Conservation (phyloP, 2,888 invertebrate genomes). For the Tortricodes alternella region DNA sequence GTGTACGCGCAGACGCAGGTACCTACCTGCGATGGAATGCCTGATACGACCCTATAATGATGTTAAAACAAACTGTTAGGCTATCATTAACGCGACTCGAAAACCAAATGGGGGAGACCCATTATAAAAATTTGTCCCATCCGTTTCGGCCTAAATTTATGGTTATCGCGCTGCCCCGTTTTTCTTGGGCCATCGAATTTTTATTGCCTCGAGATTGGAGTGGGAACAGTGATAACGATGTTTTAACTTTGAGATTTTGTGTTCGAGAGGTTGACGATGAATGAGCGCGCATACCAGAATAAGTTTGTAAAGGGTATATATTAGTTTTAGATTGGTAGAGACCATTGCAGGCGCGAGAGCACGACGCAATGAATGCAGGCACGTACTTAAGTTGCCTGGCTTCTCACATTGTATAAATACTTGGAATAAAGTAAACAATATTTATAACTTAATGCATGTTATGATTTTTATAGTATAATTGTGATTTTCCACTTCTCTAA, state of each 20-base stretch:
- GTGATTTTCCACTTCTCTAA: slow-evolving; percentile 26
- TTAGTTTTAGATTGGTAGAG: slow-evolving; percentile 22
- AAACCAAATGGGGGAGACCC: slow-evolving; percentile 76
- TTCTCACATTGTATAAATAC: slow-evolving; percentile 25
- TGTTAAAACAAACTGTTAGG: slow-evolving; percentile 82
- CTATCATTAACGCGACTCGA: slow-evolving; percentile 79
- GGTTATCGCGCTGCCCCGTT: slow-evolving; percentile 77
- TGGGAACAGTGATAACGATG: slow-evolving; percentile 79
- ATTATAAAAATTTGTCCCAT: slow-evolving; percentile 83
- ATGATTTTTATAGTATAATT: slow-evolving; percentile 24
- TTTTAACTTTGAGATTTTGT: slow-evolving; percentile 66
- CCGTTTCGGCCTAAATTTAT: slow-evolving; percentile 80
- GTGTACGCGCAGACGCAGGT: slow-evolving; percentile 58
- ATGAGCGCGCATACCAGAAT: slow-evolving; percentile 45
- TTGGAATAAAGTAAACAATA: slow-evolving; percentile 20
- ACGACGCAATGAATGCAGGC: no score
- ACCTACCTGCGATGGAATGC: slow-evolving; percentile 77
- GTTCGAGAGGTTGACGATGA: slow-evolving; percentile 59
- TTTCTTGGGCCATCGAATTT: slow-evolving; percentile 74
- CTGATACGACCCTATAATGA: slow-evolving; percentile 81
- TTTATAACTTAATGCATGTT: slow-evolving; percentile 13
- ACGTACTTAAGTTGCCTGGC: background rate
- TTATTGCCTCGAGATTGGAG: slow-evolving; percentile 79
- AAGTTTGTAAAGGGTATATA: slow-evolving; percentile 4
- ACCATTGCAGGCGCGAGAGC: no score